These are phyloP conservation scores for Harpalus rubripes DNA, from an alignment of 2,888 invertebrate genomes.

Conservation along the genomic window DNA sequence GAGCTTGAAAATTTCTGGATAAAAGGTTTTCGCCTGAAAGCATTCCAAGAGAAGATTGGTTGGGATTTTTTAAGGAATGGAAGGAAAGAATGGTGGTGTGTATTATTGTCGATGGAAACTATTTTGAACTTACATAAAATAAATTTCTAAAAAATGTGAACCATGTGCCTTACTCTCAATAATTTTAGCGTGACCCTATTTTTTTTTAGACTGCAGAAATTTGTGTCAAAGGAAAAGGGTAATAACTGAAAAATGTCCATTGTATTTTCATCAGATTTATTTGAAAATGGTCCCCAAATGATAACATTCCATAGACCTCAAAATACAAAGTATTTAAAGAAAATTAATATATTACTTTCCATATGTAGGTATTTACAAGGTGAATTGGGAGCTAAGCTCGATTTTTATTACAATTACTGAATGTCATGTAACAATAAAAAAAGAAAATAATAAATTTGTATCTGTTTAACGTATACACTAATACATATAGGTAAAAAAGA, in stretches of 20 bases:
- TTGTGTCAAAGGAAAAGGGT: too few species aligned
- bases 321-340: constrained; percentile 70
- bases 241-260: background rate
- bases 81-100: too few species aligned
- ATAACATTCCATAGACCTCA: constrained; percentile 74
- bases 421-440: constrained; percentile 58
- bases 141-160: too few species aligned
- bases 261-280: constrained; percentile 71
- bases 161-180: too few species aligned
- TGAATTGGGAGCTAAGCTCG: constrained; percentile 61
- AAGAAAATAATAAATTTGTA: constrained; percentile 53
- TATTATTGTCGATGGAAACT: too few species aligned
- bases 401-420: constrained; percentile 55
- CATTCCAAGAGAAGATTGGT: too few species aligned
- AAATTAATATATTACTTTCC: constrained; percentile 69
- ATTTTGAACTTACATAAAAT: too few species aligned
- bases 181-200: too few species aligned
- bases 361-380: constrained; percentile 65
- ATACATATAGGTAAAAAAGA: constrained; percentile 62
- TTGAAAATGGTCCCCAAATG: constrained; percentile 73
- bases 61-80: too few species aligned
- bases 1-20: too few species aligned
- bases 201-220: too few species aligned
- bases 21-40: too few species aligned
- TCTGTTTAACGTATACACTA: constrained; percentile 61